Conservation (phyloP, 2,888 invertebrate genomes). For the Oligia latruncula region DNA sequence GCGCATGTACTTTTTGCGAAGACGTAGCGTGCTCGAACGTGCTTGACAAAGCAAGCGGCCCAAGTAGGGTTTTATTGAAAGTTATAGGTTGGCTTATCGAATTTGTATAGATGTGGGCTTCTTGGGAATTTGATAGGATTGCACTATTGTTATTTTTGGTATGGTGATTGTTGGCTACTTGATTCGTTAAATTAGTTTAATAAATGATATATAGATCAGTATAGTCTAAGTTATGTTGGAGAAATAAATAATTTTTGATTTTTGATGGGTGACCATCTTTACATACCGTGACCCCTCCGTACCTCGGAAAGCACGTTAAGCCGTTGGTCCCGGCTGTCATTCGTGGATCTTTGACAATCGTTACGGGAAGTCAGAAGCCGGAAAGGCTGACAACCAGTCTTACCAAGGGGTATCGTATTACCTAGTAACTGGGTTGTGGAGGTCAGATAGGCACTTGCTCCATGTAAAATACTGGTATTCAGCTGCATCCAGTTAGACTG, state of each 20-base stretch:
- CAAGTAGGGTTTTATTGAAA: slow-evolving; percentile 55
- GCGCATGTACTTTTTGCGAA: slow-evolving; percentile 72
- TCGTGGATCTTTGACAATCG: not conserved
- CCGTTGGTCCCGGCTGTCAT: too few relatives aligned
- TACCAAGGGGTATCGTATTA: not conserved
- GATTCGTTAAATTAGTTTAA: not conserved
- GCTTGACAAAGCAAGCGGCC: slow-evolving; percentile 62
- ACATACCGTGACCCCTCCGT: too few relatives aligned
- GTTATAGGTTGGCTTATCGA: slow-evolving; percentile 40
- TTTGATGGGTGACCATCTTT: too few relatives aligned
- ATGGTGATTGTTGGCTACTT: not conserved
- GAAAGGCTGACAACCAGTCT: not conserved
- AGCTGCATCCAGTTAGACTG: not conserved
- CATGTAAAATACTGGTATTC: not conserved
- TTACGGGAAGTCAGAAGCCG: not conserved
- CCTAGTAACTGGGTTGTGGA: not conserved
- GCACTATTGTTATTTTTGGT: slow-evolving; percentile 2
- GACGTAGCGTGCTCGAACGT: slow-evolving; percentile 67
- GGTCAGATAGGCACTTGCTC: not conserved
- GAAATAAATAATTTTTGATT: too few relatives aligned
- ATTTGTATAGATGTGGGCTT: slow-evolving; percentile 45
- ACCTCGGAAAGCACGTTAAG: too few relatives aligned
- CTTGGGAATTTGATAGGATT: slow-evolving; percentile 13
- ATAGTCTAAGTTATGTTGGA: too few relatives aligned
- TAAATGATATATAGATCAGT: too few relatives aligned